Base-by-base conservation (phyloP, 2,888 invertebrate species). In the Agrilus cyanescens region DNA sequence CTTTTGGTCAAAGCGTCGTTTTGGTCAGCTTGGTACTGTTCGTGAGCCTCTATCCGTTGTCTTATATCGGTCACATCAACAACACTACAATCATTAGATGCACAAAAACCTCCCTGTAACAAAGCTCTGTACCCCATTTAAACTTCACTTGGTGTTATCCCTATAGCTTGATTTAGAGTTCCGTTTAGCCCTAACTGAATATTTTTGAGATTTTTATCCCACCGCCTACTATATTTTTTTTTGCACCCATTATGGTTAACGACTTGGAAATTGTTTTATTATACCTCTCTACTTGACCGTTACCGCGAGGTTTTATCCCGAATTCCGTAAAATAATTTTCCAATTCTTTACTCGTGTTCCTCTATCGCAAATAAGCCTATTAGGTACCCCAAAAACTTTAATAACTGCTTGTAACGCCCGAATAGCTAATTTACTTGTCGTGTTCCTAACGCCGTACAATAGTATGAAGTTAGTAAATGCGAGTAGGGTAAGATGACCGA, bases 1-100 rank as follows among this genome's bases (percentile, higher is more conserved):
- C 20, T 40, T 41, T 12, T 18, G 13, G 31, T 48, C 46, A 25
- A 45, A 48, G 12, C 35, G 34, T 29, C 43, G 38, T 20, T 50
- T 35, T 48, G 48, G 16, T 36, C 32, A 5, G 37, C 44, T 25
- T 46, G 50, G 43, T 50, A 48, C 12, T 35, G 34, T 4, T 13
- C 12, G 10, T 36, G 16, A n/a, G 12, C 36, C 4, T 10, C 32
- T 20, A 47, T 43, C 1, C 39, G 18, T 7, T 44, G 31, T 15
- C 39, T 6, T 4, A 48, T 32, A 18, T 16, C 43, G 6, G 41
- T 47, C 3, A 49, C 44, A 37, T 49, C 50, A 8, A 44, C 32
- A 4, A 33, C 36, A 6, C 43, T 35, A 12, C 14, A 14, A 15
- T 32, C 13, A 25, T 31, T 38, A 12, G 41, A 12, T 35, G 12